Conservation (phyloP, 2,113 vertebrate genomes). For the Natator depressus region DNA sequence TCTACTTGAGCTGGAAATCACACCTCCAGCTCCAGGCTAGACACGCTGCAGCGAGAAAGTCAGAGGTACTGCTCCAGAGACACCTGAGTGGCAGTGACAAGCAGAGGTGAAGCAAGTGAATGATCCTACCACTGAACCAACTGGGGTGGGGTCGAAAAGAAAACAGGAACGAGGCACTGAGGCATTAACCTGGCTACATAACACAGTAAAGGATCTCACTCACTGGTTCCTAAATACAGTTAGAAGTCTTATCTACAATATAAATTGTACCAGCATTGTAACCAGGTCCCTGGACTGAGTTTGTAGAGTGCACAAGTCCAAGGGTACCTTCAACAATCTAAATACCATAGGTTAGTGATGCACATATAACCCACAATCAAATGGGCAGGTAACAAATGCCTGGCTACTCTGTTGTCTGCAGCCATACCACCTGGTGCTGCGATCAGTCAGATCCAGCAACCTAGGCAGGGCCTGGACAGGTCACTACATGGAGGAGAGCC, state of each 20-base stretch:
- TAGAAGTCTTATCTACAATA: not conserved
- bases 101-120: not conserved
- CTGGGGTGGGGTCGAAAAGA: not conserved
- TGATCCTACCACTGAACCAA: not conserved
- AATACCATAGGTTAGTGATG: not conserved
- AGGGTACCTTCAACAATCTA: not conserved
- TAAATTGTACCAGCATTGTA: not conserved
- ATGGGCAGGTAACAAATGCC: not conserved
- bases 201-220: not conserved
- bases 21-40: too few relatives aligned
- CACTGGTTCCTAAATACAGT: not conserved
- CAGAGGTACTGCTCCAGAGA: not conserved
- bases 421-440: not conserved
- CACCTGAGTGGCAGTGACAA: not conserved
- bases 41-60: not conserved
- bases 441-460: not conserved
- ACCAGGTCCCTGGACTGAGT: not conserved
- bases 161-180: not conserved
- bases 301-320: not conserved
- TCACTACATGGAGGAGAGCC: not conserved
- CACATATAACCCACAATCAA: not conserved
- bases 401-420: not conserved
- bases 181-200: not conserved
- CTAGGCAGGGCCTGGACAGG: not conserved
- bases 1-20: not conserved